Conservation (phyloP, 2,797 vertebrate genomes). For the Pipistrellus pygmaeus region DNA sequence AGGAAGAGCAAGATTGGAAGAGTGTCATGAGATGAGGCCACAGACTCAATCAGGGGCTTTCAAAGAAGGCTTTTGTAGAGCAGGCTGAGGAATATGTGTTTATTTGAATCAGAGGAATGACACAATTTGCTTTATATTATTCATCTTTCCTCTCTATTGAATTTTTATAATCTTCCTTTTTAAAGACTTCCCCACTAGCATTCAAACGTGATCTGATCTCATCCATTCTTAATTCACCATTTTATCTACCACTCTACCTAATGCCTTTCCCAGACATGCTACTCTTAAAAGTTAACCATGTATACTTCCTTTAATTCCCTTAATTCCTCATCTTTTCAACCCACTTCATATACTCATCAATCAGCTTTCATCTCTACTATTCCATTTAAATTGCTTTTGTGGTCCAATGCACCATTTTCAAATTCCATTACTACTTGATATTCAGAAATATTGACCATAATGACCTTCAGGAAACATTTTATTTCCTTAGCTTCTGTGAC, state of each 20-base stretch:
- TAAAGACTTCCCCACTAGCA: neutral
- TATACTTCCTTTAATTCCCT: constrained; percentile 2
- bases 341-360: neutral
- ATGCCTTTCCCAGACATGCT: neutral
- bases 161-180: constrained; percentile 35
- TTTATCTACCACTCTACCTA: neutral
- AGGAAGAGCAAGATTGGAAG: neutral
- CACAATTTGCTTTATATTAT: neutral
- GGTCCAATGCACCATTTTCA: neutral
- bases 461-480: neutral
- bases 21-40: neutral
- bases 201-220: neutral
- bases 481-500: neutral
- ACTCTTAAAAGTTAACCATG: neutral
- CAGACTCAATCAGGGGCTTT: neutral
- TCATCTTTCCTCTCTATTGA: neutral
- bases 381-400: neutral
- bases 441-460: neutral
- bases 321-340: neutral
- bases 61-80: neutral
- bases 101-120: neutral
- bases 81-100: neutral
- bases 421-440: neutral
- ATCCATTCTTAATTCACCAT: neutral
- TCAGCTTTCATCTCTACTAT: neutral